Evolutionary conservation across 1,140 invertebrate species (phyloP), one percentile per base, ranked within the genome.

Genomic region (Arion vulgaris): DNA sequence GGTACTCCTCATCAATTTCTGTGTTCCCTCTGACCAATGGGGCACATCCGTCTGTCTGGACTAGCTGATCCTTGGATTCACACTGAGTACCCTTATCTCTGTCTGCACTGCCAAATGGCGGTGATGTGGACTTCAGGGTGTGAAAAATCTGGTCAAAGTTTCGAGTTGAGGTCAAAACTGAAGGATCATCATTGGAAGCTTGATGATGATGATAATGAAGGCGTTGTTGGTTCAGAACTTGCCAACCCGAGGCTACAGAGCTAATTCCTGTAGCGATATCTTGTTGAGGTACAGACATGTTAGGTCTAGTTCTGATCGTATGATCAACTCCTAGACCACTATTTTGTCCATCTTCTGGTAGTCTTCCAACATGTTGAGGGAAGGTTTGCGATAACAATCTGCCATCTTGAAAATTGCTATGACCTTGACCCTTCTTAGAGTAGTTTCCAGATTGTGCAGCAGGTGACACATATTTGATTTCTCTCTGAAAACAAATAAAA

Each of bases 241-340:
- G 34, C 49, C 62, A 51, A 1, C 49, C 26, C n/a, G 62, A 15
- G 39, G 49, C 34, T n/a, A 39, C 68, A 51, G 68, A 79, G 4
- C 36, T 32, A 32, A 79, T 68, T 13, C 77, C 57, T 13, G 77
- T 2, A 57, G 19, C 51, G 2, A 26, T 26, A 4, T 19, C 28
- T 19, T 15, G 62, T n/a, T 68, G 57, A 17, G 77, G 28, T 34
- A 66, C 32, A 26, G 53, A 41, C 32, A 34, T n/a, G 38, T 11
- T 13, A 39, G 53, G 68, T 34, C 28, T 17, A 49, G 57, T 79
- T 36, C 62, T 79, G 77, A 79, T 32, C n/a, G 32, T 79, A 5
- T 62, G 77, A 17, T 57, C 77, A 5, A 34, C n/a, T 23, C 45
- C 74, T 45, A 4, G 7, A 32, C 49, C 74, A 53, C 49, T 39